A percentile compares a stretch with the other conserved stretches of the same genome.
phyloP scores from a whole-genome alignment of 1,140 invertebrate species.

The Parasteatoda tepidariorum region DNA sequence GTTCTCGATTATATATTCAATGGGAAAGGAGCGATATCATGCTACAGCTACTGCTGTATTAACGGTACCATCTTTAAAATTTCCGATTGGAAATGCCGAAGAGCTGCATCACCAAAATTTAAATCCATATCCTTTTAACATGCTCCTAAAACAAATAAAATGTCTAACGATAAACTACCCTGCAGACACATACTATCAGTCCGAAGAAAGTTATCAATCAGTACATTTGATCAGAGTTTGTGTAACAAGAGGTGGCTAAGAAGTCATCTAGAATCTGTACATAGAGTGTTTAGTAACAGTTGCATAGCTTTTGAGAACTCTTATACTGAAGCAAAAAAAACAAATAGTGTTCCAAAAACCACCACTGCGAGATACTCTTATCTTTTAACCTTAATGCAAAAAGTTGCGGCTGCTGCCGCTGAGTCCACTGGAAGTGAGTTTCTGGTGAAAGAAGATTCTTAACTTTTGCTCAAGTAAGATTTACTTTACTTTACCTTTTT shows the following conservation, averaged over 20 bases:
- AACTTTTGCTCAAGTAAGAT: neutral
- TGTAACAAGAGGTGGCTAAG: neutral
- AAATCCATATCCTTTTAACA: neutral
- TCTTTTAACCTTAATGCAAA: neutral
- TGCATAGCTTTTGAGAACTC: neutral
- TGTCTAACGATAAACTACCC: neutral
- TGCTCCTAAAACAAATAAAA: neutral
- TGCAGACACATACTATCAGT: neutral
- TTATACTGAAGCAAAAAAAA: neutral
- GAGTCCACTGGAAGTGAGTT: neutral
- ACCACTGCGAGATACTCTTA: neutral
- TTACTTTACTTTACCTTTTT: neutral
- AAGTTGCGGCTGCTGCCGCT: neutral
- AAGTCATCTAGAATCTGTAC: neutral
- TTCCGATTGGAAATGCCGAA: neutral
- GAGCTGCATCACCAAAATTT: neutral
- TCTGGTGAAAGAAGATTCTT: neutral
- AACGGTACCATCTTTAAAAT: neutral
- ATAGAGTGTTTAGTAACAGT: neutral
- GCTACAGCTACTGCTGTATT: neutral
- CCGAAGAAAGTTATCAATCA: neutral
- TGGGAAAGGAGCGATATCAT: neutral
- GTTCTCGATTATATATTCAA: neutral
- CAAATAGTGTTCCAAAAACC: neutral
- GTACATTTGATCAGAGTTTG: neutral